Conservation (phyloP, 2,797 vertebrate species). For the Tokudaia muenninki region DNA sequence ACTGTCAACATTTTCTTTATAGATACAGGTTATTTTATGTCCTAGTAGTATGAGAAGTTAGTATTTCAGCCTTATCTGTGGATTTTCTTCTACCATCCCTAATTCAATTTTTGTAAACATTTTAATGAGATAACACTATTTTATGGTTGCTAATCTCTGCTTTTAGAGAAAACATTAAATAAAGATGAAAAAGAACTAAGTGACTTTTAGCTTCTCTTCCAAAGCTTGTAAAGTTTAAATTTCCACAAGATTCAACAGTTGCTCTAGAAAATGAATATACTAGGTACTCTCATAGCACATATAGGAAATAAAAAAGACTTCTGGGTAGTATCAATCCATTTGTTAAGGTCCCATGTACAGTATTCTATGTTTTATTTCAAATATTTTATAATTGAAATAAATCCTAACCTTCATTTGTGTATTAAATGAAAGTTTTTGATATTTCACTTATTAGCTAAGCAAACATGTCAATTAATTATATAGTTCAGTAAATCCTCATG, state of each 20-base stretch:
- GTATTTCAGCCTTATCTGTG: background rate
- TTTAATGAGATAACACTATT: background rate
- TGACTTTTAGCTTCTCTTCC: background rate
- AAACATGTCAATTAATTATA: background rate
- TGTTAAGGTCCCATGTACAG: background rate
- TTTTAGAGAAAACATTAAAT: slow-evolving; percentile 29
- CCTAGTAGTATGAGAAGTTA: background rate
- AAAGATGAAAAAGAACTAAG: slow-evolving; percentile 11
- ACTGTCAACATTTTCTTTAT: background rate
- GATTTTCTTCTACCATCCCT: background rate
- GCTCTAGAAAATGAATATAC: background rate
- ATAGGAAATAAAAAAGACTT: background rate
- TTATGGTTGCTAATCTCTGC: background rate
- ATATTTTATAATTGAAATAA: slow-evolving; percentile 9
- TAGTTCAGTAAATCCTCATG: background rate
- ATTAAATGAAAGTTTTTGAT: background rate
- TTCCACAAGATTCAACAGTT: background rate
- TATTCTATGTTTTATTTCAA: background rate
- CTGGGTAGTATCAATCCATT: background rate
- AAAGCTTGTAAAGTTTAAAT: background rate
- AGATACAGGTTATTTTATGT: background rate
- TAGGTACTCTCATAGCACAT: background rate
- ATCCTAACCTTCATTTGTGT: background rate
- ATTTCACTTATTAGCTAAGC: background rate
- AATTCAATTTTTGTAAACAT: slow-evolving; percentile 26